Conservation (phyloP, 1,140 invertebrate species). For the Lanistes nyassanus region DNA sequence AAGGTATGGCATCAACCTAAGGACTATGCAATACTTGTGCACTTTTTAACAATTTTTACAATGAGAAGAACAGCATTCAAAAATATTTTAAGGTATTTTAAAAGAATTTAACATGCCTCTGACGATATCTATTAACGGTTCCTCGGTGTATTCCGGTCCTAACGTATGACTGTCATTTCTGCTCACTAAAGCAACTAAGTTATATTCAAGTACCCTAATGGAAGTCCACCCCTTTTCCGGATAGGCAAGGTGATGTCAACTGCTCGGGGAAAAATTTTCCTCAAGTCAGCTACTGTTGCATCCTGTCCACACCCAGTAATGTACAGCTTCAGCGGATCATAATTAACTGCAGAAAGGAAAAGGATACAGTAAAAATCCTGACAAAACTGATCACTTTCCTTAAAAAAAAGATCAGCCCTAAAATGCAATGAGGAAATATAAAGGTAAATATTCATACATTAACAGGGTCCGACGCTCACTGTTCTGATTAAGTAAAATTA, state of each 20-base stretch:
- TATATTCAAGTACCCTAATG: conserved; percentile 26
- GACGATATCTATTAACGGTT: background rate
- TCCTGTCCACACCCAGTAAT: conserved; percentile 30
- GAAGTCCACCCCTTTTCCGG: conserved; percentile 21
- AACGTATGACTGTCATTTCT: background rate
- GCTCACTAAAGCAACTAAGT: background rate
- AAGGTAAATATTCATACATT: too few species aligned
- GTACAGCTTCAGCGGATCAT: conserved; percentile 36
- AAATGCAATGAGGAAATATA: too few species aligned
- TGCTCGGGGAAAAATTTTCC: conserved; percentile 33
- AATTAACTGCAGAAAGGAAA: conserved; percentile 21
- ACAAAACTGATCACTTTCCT: background rate
- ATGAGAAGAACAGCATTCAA: too few species aligned
- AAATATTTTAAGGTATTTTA: background rate
- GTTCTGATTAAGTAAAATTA: too few species aligned
- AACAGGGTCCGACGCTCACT: too few species aligned
- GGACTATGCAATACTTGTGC: too few species aligned
- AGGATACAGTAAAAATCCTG: too few species aligned
- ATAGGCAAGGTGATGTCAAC: conserved; percentile 26
- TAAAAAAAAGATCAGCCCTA: background rate
- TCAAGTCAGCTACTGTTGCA: conserved; percentile 25
- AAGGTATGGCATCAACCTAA: too few species aligned
- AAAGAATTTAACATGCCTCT: background rate
- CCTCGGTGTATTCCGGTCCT: too few species aligned
- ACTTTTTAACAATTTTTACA: too few species aligned